Percentiles rank a stretch among this genome's conserved stretches.
Evolutionary conservation across 1,140 invertebrate genomes (phyloP).

Genomic region (Bombyx mandarina): DNA sequence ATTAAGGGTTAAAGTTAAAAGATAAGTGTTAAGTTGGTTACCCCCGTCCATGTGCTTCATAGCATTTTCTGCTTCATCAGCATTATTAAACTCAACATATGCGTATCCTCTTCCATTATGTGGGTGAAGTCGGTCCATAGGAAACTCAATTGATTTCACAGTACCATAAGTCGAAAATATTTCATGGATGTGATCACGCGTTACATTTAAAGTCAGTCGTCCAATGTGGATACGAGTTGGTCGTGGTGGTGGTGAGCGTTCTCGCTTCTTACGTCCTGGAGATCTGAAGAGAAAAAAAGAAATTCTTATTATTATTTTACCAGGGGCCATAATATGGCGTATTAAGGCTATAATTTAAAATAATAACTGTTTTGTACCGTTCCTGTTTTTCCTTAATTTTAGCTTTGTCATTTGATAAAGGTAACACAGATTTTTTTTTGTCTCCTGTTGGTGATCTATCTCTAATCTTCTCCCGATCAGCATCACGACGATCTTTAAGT

Average conservation of each 20-base stretch:
- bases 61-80: conserved; percentile 97
- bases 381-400: conserved; percentile 67
- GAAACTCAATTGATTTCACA: conserved; percentile 92
- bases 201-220: conserved; percentile 91
- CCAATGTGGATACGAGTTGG: conserved; percentile 95
- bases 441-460: conserved; percentile 63
- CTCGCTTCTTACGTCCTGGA: conserved; percentile 70
- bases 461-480: conserved; percentile 68
- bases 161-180: conserved; percentile 95
- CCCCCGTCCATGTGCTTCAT: conserved; percentile 99
- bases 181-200: conserved; percentile 93
- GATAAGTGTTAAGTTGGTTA: conserved; percentile 29
- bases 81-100: conserved; percentile 94
- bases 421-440: conserved; percentile 57
- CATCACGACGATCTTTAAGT: conserved; percentile 65
- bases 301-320: background rate
- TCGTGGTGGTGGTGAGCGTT: conserved; percentile 87
- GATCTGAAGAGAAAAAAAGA: conserved; percentile 27
- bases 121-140: conserved; percentile 87
- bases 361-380: conserved; percentile 30
- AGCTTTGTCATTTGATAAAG: conserved; percentile 71
- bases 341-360: background rate
- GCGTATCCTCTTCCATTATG: conserved; percentile 91
- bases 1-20: background rate
- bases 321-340: background rate